These are phyloP conservation scores for Leptinotarsa haldemani DNA, from an alignment of 2,888 invertebrate species.

Conservation along the genomic window DNA sequence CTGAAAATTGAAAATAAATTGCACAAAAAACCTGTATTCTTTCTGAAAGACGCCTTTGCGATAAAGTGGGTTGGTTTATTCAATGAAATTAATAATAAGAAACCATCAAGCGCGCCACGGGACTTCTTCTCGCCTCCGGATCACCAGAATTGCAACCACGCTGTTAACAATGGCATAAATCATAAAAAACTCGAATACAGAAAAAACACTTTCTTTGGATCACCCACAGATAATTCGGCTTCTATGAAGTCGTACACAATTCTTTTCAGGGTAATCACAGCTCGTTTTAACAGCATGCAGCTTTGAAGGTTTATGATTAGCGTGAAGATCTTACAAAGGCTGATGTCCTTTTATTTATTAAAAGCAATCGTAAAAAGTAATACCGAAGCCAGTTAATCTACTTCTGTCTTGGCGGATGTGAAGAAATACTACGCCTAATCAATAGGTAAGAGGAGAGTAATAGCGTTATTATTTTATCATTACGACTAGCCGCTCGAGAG, in stretches of 20 bases:
- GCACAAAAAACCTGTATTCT: no score
- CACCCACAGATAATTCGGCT: conserved; percentile 19
- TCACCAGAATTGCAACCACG: conserved; percentile 15
- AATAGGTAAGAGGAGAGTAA: conserved; percentile 12
- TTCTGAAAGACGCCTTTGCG: no score
- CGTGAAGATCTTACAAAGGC: conserved; percentile 10
- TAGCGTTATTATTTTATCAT: conserved; percentile 12
- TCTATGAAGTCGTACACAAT: conserved; percentile 16
- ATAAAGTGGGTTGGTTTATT: background rate
- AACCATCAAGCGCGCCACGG: background rate
- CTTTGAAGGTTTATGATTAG: conserved; percentile 12
- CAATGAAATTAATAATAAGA: background rate
- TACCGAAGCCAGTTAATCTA: background rate
- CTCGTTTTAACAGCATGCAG: conserved; percentile 20
- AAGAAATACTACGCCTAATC: conserved; percentile 7
- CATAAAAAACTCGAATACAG: conserved; percentile 10
- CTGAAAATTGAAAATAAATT: no score
- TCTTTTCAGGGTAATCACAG: background rate
- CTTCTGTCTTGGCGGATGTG: conserved; percentile 10
- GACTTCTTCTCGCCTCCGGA: background rate
- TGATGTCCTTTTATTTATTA: conserved; percentile 9
- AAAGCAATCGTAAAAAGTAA: conserved; percentile 18
- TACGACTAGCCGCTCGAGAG: background rate
- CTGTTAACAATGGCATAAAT: conserved; percentile 5
- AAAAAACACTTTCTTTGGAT: conserved; percentile 8